Base-by-base conservation (phyloP, 2,888 invertebrate genomes). In the Agelastica alni region DNA sequence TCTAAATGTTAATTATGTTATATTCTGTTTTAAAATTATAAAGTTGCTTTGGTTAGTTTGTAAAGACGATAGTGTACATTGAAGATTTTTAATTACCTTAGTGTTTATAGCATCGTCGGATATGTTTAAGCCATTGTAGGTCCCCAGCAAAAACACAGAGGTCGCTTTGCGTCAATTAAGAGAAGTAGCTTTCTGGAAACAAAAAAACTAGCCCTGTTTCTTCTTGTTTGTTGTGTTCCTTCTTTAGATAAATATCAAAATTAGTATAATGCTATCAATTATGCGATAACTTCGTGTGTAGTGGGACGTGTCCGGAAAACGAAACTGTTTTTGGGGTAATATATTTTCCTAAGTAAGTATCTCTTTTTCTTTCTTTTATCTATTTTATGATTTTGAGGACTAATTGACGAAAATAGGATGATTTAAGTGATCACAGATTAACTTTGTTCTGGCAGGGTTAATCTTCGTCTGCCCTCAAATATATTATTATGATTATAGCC, bases 191-290 rank as follows among this genome's bases (percentile, higher is more conserved):
- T 47, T 32, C 47, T 37, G 47, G 12, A 10, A 18, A 47, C 13
- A 37, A 47, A 47, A n/a, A 47, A 47, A 47, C 47, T 10, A 10
- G 9, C 10, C 2, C 47, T 3, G 28, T 10, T 4, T 2, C 28
- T 36, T 10, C 30, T 17, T 13, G 17, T n/a, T n/a, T n/a, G 14
- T 37, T 34, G 34, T 34, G 28, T 47, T 36, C 36, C 16, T 28
- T 28, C 37, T 28, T 34, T 17, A 47, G 30, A 39, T 30, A 28
- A n/a, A 37, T 47, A 47, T 47, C 37, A 47, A 47, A 47, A 47
- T 39, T 28, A 47, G 47, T 47, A 47, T 31, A 46, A 32, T 41
- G 41, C 26, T 53, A 53, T 53, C 53, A 53, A 53, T 46, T 53
- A 53, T 34, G 42, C 26, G 46, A 32, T 53, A 53, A 46, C 46